These are phyloP conservation scores for Allophyes oxyacanthae DNA, from an alignment of 2,888 invertebrate species.

Conservation along the genomic window DNA sequence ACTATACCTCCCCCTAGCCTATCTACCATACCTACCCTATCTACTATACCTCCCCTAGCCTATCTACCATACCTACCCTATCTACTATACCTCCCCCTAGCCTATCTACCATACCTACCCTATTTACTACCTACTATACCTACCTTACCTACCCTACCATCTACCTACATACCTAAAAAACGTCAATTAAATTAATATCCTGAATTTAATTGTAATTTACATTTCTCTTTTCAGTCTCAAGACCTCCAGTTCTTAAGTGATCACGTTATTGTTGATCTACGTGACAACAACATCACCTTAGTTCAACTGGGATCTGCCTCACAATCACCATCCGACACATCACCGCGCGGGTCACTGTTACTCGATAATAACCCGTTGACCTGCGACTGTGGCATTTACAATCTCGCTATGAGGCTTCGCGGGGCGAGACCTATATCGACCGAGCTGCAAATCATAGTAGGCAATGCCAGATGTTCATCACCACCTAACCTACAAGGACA, in stretches of 20 bases:
- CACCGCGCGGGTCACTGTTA: slow-evolving; percentile 35
- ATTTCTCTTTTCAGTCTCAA: slow-evolving; percentile 31
- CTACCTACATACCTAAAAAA: too few relatives aligned
- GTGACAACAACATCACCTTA: slow-evolving; percentile 61
- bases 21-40: too few relatives aligned
- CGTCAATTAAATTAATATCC: too few relatives aligned
- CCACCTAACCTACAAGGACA: slow-evolving; percentile 18
- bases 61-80: too few relatives aligned
- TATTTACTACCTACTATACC: too few relatives aligned
- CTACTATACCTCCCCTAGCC: too few relatives aligned
- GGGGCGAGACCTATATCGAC: accelerated
- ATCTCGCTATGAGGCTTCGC: slow-evolving; percentile 27
- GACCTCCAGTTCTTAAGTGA: slow-evolving; percentile 20
- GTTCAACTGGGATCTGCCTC: not conserved
- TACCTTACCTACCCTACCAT: too few relatives aligned
- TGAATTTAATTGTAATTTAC: not conserved
- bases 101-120: too few relatives aligned
- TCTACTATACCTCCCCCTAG: too few relatives aligned
- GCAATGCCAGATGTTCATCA: slow-evolving; percentile 20
- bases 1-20: too few relatives aligned
- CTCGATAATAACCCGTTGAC: slow-evolving; percentile 63
- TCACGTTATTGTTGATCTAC: slow-evolving; percentile 44
- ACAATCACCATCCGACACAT: not conserved
- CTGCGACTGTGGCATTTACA: slow-evolving; percentile 66
- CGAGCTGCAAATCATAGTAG: slow-evolving; percentile 19